These are phyloP conservation scores for Spongia lamella DNA, from an alignment of 37 sponge, comb jelly and placozoan genomes.

Conservation along the genomic window DNA sequence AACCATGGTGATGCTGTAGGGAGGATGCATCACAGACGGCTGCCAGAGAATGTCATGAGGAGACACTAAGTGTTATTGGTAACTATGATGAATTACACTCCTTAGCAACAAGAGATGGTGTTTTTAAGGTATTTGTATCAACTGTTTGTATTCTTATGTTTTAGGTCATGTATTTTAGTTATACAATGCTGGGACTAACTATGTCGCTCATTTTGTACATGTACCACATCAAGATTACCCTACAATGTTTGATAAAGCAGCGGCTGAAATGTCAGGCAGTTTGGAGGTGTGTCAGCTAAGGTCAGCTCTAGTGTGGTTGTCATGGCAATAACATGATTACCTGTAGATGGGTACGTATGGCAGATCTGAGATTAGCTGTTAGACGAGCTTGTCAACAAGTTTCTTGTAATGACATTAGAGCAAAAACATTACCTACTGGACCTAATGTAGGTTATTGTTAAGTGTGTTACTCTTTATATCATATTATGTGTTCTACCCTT, in stretches of 20 bases:
- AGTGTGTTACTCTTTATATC: too few relatives aligned
- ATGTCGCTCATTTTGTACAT: slow-evolving; percentile 55
- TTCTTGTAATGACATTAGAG: slow-evolving; percentile 9
- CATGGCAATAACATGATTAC: too few relatives aligned
- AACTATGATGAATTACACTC: neutral
- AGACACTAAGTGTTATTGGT: slow-evolving; percentile 60
- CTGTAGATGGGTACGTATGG: too few relatives aligned
- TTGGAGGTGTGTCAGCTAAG: too few relatives aligned
- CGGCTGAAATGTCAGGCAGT: too few relatives aligned
- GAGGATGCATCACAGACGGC: slow-evolving; percentile 48
- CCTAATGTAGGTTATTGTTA: neutral
- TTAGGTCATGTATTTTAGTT: slow-evolving; percentile 18
- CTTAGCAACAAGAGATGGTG: slow-evolving; percentile 34
- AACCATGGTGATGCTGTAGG: too few relatives aligned
- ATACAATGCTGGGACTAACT: slow-evolving; percentile 32
- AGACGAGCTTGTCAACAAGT: too few relatives aligned
- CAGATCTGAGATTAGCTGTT: too few relatives aligned
- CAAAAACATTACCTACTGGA: slow-evolving; percentile 20
- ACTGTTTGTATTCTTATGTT: neutral
- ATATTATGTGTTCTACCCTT: too few relatives aligned
- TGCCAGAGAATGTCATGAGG: slow-evolving; percentile 66
- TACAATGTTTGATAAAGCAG: slow-evolving; percentile 5
- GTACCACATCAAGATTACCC: slow-evolving; percentile 55
- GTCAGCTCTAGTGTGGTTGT: too few relatives aligned
- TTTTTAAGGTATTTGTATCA: slow-evolving; percentile 39